Evolutionary conservation across 2,113 vertebrate genomes (phyloP), one percentile per base, ranked within the genome.

Genomic region (Ceyx melanurus): DNA sequence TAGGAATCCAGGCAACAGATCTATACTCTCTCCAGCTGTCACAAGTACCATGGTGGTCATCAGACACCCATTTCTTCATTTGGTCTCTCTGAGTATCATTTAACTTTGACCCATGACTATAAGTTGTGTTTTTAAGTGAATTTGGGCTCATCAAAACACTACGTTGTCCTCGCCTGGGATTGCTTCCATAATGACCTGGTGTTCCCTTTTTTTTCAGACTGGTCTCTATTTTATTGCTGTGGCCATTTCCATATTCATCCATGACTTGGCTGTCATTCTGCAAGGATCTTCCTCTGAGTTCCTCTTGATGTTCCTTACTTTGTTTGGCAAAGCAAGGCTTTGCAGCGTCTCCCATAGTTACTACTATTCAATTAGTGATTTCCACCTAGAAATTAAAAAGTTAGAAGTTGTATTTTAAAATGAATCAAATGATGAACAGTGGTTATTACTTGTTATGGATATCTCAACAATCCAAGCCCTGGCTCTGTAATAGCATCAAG

Each of bases 331-430:
- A 96, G 88, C 90, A 97, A 89, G 97, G 75, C 96, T 98, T 98
- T 93, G 97, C 94, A 37, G 97, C 93, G 95, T 99, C 98, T 95
- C 98, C 98, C 98, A 99, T 99, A 77, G 60, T 97, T 97, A 92
- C 71, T 92, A 86, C 95, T 91, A 46, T 94, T 96, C 76, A 86
- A 37, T 65, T 76, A 94, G 66, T 58, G 84, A 85, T 58, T 54
- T 56, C 42, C 26, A 92, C 91, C 97, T 98, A 92, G 76, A 81
- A 94, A 89, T 60, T 7, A 73, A 33, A 54, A 88, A 65, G 15
- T 66, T 57, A 65, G 86, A 96, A 85, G 13, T 15, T 26, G 23
- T 5, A 71, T 58, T 96, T 95, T 75, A 51, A 66, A 68, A 56
- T 58, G 7, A 72, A 18, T 84, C 56, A 40, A 84, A 19, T 0